Conservation (phyloP, 1,140 invertebrate species). For the Schlechtendalia chinensis region DNA sequence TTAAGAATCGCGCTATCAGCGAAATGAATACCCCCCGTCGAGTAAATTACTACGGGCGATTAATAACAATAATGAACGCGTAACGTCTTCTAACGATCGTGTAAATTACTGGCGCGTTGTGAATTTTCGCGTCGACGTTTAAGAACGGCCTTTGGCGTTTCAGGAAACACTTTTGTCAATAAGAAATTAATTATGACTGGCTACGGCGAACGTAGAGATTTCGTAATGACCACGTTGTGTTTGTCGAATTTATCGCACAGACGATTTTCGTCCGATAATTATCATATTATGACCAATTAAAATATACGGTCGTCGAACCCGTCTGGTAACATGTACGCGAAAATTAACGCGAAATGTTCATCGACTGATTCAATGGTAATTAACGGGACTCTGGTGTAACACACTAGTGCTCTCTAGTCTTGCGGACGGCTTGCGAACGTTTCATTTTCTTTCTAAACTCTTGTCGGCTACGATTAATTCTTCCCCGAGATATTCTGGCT, state of each 20-base stretch:
- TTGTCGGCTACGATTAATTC: too few relatives aligned
- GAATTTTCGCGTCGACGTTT: neutral
- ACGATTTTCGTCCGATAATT: too few relatives aligned
- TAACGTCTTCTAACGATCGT: neutral
- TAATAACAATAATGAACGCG: neutral
- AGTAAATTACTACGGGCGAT: neutral
- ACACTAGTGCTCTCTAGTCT: too few relatives aligned
- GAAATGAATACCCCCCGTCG: neutral
- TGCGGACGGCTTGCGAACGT: neutral
- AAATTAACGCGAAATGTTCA: too few relatives aligned
- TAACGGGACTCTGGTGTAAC: too few relatives aligned
- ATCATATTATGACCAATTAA: too few relatives aligned
- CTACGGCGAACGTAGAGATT: neutral
- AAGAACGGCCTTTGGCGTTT: neutral
- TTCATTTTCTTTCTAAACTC: neutral
- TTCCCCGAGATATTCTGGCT: too few relatives aligned
- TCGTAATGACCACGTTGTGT: neutral
- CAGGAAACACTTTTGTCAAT: neutral
- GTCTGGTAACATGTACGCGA: too few relatives aligned
- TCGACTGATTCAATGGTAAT: too few relatives aligned
- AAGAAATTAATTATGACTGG: neutral
- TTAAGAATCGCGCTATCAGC: neutral
- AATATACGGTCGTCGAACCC: too few relatives aligned
- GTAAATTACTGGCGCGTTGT: conserved; percentile 11
- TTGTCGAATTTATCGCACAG: too few relatives aligned